Percentiles rank a stretch among this genome's conserved stretches.
Evolutionary conservation across 2,888 invertebrate species (phyloP).

Genomic region (Halictus ligatus): DNA sequence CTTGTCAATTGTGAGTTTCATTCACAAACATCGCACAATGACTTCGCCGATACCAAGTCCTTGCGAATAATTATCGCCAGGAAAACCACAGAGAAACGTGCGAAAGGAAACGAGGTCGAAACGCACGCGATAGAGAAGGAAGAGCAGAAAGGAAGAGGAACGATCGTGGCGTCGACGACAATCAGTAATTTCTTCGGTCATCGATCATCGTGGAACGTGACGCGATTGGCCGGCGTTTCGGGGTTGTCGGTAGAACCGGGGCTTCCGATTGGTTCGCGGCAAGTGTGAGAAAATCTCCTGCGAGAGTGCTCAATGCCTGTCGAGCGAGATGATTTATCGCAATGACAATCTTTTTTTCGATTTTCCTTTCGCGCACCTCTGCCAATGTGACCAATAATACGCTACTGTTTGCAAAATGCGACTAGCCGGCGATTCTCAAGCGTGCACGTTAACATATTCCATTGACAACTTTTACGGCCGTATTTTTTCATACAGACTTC

Average conservation of each 20-base stretch:
- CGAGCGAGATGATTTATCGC: constrained; percentile 79
- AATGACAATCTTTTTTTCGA: constrained; percentile 74
- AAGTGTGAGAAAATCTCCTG: constrained; percentile 74
- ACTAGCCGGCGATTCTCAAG: constrained; percentile 41
- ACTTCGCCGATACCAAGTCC: constrained; percentile 34
- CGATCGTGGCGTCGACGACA: constrained; percentile 67
- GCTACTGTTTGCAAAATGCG: constrained; percentile 28
- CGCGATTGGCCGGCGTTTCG: constrained; percentile 61
- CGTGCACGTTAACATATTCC: neutral
- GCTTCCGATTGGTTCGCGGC: constrained; percentile 59
- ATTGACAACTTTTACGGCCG: neutral
- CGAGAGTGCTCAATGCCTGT: constrained; percentile 77
- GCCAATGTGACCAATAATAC: constrained; percentile 37
- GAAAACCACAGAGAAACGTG: constrained; percentile 40
- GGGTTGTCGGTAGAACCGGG: constrained; percentile 57
- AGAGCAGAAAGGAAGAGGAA: constrained; percentile 47
- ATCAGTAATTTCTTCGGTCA: constrained; percentile 73
- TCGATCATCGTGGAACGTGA: constrained; percentile 67
- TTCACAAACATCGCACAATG: constrained; percentile 13
- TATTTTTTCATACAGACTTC: neutral
- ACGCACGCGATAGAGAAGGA: constrained; percentile 16
- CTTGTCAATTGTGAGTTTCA: neutral
- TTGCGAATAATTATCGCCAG: constrained; percentile 58
- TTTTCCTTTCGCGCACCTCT: constrained; percentile 35
- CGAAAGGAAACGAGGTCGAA: constrained; percentile 36